These are phyloP conservation scores for Scartelaos histophorus DNA, from an alignment of 2,113 vertebrate species.

Conservation along the genomic window DNA sequence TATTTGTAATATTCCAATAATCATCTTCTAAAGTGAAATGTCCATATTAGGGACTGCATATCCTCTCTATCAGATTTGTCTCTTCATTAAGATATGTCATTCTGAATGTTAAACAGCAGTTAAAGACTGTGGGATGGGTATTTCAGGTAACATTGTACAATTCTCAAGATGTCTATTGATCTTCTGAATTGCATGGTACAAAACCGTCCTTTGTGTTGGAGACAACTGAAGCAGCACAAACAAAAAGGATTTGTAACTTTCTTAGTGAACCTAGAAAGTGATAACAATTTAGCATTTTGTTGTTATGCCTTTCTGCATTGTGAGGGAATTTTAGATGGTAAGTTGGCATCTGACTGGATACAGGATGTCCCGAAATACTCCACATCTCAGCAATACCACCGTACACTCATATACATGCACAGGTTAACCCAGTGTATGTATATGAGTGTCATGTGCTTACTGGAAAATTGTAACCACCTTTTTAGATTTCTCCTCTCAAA, in stretches of 20 bases:
- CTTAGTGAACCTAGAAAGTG: conserved; percentile 23
- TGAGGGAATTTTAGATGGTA: not conserved
- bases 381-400: conserved; percentile 31
- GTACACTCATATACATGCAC: conserved; percentile 12
- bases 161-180: not conserved
- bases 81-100: not conserved
- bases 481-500: not conserved
- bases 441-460: too few species aligned
- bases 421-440: not conserved
- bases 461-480: too few species aligned
- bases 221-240: conserved; percentile 9
- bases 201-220: conserved; percentile 15
- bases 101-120: not conserved
- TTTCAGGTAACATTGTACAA: not conserved
- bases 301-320: not conserved
- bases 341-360: conserved; percentile 52
- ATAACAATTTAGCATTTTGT: not conserved
- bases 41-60: not conserved
- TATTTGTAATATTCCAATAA: not conserved
- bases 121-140: not conserved
- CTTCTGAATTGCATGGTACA: conserved; percentile 12
- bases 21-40: not conserved
- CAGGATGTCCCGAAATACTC: conserved; percentile 47
- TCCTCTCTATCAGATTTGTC: not conserved
- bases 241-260: conserved; percentile 22